These are phyloP conservation scores for Bovichtus variegatus DNA, from an alignment of 2,797 vertebrate species.

Conservation along the genomic window DNA sequence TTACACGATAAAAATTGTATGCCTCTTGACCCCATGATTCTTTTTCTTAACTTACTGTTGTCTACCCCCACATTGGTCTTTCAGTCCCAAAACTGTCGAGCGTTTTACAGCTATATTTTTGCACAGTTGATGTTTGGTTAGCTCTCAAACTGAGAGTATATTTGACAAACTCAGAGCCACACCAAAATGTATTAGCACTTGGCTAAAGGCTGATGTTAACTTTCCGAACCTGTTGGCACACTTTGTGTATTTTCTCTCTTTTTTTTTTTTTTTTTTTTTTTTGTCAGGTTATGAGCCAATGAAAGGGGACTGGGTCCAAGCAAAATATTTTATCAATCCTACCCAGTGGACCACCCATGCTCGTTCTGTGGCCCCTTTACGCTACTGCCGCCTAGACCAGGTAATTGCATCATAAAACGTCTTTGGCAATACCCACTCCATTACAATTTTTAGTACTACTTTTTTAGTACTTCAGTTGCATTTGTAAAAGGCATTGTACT, in stretches of 20 bases:
- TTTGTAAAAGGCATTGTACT: background rate
- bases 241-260: background rate
- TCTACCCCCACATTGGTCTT: background rate
- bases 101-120: slow-evolving; percentile 6
- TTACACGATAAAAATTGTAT: background rate
- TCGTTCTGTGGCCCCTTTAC: slow-evolving; percentile 89
- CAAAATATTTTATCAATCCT: slow-evolving; percentile 89
- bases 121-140: slow-evolving; percentile 13
- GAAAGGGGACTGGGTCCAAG: slow-evolving; percentile 96
- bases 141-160: background rate
- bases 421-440: background rate
- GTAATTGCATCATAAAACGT: slow-evolving; percentile 72
- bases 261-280: slow-evolving; percentile 24
- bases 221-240: background rate
- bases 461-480: background rate
- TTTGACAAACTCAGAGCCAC: slow-evolving; percentile 5
- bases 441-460: background rate
- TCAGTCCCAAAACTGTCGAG: background rate
- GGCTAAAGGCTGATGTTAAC: slow-evolving; percentile 16
- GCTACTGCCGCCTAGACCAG: slow-evolving; percentile 90
- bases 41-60: background rate
- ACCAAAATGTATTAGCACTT: background rate
- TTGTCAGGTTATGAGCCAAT: slow-evolving; percentile 89
- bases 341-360: slow-evolving; percentile 90
- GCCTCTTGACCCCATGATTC: background rate